A percentile compares a stretch with the other conserved stretches of the same genome.
phyloP scores from a whole-genome alignment of 2,113 vertebrate species.

The Cynopterus brachyotis region DNA sequence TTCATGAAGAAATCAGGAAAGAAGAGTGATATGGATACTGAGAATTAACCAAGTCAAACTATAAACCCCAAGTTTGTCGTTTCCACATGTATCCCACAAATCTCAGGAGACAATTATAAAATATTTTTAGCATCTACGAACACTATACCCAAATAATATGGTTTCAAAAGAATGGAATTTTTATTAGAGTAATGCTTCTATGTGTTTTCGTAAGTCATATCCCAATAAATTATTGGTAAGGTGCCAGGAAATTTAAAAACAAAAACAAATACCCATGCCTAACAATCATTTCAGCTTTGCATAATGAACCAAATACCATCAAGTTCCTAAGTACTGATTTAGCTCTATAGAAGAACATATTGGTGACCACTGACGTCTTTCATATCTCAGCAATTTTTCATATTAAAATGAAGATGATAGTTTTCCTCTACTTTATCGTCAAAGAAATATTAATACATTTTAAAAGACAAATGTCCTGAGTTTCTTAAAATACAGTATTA shows the following conservation, averaged over 20 bases:
- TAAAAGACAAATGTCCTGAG: not conserved
- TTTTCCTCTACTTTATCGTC: not conserved
- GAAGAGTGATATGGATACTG: constrained; percentile 26
- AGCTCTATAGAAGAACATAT: constrained; percentile 19
- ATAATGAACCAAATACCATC: constrained; percentile 21
- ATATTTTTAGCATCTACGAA: constrained; percentile 64
- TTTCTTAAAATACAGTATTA: not conserved
- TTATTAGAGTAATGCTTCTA: constrained; percentile 35
- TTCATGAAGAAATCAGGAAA: constrained; percentile 59
- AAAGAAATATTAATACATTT: constrained; percentile 23
- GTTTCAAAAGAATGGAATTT: constrained; percentile 53
- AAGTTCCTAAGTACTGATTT: not conserved
- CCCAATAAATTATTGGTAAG: constrained; percentile 46
- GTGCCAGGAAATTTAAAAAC: constrained; percentile 48
- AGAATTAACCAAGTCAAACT: constrained; percentile 48
- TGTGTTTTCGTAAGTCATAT: constrained; percentile 30
- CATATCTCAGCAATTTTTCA: not conserved
- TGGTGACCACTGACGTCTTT: not conserved
- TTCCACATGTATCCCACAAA: constrained; percentile 44
- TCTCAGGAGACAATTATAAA: constrained; percentile 57
- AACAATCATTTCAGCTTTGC: constrained; percentile 31
- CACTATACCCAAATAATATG: not conserved
- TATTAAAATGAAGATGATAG: not conserved
- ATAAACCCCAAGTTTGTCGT: constrained; percentile 25
- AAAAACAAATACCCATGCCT: constrained; percentile 40